phyloP scores from a whole-genome alignment of 2,113 vertebrate genomes.

The Pristiophorus japonicus region DNA sequence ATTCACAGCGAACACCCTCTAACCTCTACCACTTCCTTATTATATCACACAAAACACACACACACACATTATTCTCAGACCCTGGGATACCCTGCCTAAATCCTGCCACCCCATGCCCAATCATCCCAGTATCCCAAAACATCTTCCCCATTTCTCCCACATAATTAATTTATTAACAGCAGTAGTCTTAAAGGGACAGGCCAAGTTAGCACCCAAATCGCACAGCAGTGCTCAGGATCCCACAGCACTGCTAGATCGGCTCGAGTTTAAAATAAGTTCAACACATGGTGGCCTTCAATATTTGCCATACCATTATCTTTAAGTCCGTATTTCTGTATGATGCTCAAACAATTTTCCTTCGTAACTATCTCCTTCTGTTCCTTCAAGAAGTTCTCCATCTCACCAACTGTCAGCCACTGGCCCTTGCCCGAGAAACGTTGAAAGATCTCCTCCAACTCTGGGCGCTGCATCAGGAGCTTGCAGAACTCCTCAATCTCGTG shows the following conservation, averaged over 20 bases:
- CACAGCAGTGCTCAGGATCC: neutral
- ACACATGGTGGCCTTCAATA: neutral
- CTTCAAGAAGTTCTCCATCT: conserved; percentile 79
- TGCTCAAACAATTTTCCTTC: conserved; percentile 55
- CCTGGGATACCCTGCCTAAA: neutral
- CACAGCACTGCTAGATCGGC: too few species aligned
- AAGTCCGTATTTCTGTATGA: conserved; percentile 77
- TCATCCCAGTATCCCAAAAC: neutral
- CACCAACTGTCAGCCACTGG: conserved; percentile 63
- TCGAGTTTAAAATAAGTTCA: neutral
- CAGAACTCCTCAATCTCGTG: conserved; percentile 85
- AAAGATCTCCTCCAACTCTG: conserved; percentile 82
- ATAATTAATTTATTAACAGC: neutral
- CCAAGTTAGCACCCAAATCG: neutral
- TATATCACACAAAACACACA: neutral
- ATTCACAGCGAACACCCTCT: neutral
- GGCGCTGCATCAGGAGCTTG: conserved; percentile 74
- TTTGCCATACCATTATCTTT: conserved; percentile 72
- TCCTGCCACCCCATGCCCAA: neutral
- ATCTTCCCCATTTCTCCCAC: neutral
- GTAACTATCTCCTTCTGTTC: conserved; percentile 80
- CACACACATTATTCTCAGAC: neutral
- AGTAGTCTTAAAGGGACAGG: neutral
- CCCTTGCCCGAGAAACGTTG: conserved; percentile 73
- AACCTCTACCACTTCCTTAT: neutral